Conservation (phyloP, 2,888 invertebrate species). For the Pteria penguin region DNA sequence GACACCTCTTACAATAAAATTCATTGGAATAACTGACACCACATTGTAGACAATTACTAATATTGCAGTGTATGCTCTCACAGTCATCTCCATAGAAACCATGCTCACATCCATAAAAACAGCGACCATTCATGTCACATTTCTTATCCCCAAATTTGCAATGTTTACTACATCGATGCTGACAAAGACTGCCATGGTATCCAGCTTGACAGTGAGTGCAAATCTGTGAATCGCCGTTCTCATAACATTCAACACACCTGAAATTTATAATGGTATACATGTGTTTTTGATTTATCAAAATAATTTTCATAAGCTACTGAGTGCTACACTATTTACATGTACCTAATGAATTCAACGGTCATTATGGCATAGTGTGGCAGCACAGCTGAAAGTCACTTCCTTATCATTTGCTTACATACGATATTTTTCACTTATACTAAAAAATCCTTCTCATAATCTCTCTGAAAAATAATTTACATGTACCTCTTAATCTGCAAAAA, state of each 20-base stretch:
- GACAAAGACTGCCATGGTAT: conserved; percentile 36
- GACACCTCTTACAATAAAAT: conserved; percentile 22
- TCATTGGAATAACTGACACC: conserved; percentile 20
- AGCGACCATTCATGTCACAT: conserved; percentile 52
- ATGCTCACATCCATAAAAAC: conserved; percentile 52
- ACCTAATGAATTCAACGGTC: too few species aligned
- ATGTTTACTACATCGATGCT: conserved; percentile 25
- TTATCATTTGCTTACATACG: too few species aligned
- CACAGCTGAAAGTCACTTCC: too few species aligned
- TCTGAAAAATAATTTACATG: too few species aligned
- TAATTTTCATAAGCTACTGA: too few species aligned
- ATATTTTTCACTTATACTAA: too few species aligned
- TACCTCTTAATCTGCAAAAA: too few species aligned
- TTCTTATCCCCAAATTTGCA: conserved; percentile 39
- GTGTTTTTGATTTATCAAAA: too few species aligned
- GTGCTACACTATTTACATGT: too few species aligned
- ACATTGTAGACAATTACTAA: conserved; percentile 47
- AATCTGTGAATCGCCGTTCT: neutral
- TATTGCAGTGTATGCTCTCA: conserved; percentile 43
- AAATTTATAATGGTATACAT: too few species aligned
- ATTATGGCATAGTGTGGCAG: too few species aligned
- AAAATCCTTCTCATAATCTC: too few species aligned
- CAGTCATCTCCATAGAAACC: conserved; percentile 48
- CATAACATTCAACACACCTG: conserved; percentile 20
- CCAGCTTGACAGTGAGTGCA: conserved; percentile 31